Evolutionary conservation across 2,888 invertebrate species (phyloP).

Genomic region (Eupithecia inturbata): DNA sequence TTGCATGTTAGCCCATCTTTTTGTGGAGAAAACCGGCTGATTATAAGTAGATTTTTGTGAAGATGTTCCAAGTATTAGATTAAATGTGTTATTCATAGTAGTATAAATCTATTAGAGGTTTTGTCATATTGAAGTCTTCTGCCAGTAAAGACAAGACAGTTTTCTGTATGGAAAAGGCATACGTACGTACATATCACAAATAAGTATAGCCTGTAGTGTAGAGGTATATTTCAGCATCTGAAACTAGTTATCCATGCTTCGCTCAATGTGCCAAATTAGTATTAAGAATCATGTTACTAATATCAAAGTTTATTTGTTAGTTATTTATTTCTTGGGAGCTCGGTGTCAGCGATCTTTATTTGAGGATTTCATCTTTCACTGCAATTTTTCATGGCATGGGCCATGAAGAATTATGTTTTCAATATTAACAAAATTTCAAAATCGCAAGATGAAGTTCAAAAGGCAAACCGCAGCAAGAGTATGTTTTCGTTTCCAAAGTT

Average conservation of each 20-base stretch:
- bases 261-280: conserved; percentile 1
- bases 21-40: background rate
- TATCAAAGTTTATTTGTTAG: background rate
- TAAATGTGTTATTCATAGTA: background rate
- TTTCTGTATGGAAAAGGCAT: background rate
- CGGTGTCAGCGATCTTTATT: background rate
- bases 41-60: too few relatives aligned
- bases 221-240: background rate
- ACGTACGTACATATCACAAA: too few relatives aligned
- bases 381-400: background rate
- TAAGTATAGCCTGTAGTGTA: background rate
- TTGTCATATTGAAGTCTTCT: background rate
- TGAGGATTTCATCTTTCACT: background rate
- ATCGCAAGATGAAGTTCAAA: background rate
- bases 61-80: background rate
- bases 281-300: background rate
- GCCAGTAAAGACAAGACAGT: background rate
- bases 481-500: background rate
- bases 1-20: background rate
- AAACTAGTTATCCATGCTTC: background rate
- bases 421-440: background rate
- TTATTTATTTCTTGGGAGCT: background rate
- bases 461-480: background rate
- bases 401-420: background rate
- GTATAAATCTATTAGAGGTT: background rate